Base-by-base conservation (phyloP, 2,888 invertebrate species). In the Ctenicera cuprea region DNA sequence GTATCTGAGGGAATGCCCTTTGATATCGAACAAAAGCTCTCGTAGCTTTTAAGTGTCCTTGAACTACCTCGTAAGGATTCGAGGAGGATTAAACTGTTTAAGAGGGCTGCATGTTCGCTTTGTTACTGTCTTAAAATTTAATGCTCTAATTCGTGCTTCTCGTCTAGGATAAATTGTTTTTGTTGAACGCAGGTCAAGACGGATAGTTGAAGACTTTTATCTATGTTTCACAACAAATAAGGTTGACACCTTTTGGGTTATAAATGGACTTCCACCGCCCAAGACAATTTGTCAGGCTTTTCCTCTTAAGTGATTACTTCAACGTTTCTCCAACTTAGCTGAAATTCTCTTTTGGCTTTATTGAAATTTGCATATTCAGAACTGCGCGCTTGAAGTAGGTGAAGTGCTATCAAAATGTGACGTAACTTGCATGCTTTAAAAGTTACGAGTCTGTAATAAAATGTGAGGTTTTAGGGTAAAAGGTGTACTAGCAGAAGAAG, bases 1-100 rank as follows among this genome's bases (percentile, higher is more conserved):
- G 62, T 37, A 26, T 2, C 33, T n/a, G 33, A 14, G 33, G 33
- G 16, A 12, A 14, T 26, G 62, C 62, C 62, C 43, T 62, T 62
- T 62, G 43, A 43, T 62, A 62, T 43, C 43, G 62, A 22, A 43
- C 62, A 41, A 57, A 37, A 22, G 62, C 62, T 62, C 37, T 62
- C 22, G 16, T 14, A n/a, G 62, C 26, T 18, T 12, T 43, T 3
- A 16, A 62, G 62, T 62, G 33, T 57, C 62, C 43, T 62, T 43
- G 62, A 62, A 26, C 20, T 33, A 18, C 41, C 22, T 62, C 43
- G 20, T 62, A 26, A 41, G 43, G 62, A 22, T 22, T 62, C 43
- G n/a, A 43, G 41, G 9, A 26, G 59, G 62, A 62, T 62, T 43
- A 62, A 62, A 62, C 43, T 43, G 62, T 43, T 62, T 26, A 37